phyloP scores from a whole-genome alignment of 2,888 invertebrate species.

The Eumerus sabulonum region DNA sequence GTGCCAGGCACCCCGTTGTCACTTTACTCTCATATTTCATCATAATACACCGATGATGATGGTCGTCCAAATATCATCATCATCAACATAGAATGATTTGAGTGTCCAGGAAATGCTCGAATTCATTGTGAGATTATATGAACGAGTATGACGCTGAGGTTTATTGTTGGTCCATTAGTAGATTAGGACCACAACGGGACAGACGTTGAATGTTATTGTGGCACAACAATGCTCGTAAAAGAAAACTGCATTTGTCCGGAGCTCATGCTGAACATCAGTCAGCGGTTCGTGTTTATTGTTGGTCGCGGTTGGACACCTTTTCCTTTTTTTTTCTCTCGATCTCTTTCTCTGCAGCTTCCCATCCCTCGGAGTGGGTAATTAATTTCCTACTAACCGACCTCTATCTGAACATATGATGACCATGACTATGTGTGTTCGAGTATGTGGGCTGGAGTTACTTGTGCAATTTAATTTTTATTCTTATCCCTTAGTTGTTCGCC shows the following conservation, averaged over 20 bases:
- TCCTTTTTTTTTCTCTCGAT: background rate
- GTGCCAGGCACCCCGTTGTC: slow-evolving; percentile 65
- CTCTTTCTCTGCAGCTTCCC: too few relatives aligned
- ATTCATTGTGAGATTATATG: slow-evolving; percentile 56
- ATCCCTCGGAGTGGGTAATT: slow-evolving; percentile 62
- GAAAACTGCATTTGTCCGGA: slow-evolving; percentile 42
- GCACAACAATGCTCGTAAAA: slow-evolving; percentile 14
- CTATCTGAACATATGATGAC: too few relatives aligned
- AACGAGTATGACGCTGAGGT: slow-evolving; percentile 22
- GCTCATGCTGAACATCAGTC: slow-evolving; percentile 19
- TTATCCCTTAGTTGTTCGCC: slow-evolving; percentile 25
- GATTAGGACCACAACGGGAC: slow-evolving; percentile 65
- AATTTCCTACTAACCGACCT: slow-evolving; percentile 34
- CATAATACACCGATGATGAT: slow-evolving; percentile 45
- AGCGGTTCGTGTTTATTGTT: slow-evolving; percentile 49
- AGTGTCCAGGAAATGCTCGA: slow-evolving; percentile 46
- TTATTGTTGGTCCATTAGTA: slow-evolving; percentile 69
- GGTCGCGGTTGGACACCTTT: slow-evolving; percentile 68
- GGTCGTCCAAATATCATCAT: slow-evolving; percentile 57
- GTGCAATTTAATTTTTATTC: slow-evolving; percentile 61
- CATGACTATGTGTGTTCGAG: too few relatives aligned
- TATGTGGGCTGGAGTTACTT: too few relatives aligned
- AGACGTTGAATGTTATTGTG: slow-evolving; percentile 23
- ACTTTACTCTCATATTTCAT: slow-evolving; percentile 59
- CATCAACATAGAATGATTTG: slow-evolving; percentile 13